These are phyloP conservation scores for Drosophila melanica DNA, from an alignment of 1,140 invertebrate genomes.

Conservation along the genomic window DNA sequence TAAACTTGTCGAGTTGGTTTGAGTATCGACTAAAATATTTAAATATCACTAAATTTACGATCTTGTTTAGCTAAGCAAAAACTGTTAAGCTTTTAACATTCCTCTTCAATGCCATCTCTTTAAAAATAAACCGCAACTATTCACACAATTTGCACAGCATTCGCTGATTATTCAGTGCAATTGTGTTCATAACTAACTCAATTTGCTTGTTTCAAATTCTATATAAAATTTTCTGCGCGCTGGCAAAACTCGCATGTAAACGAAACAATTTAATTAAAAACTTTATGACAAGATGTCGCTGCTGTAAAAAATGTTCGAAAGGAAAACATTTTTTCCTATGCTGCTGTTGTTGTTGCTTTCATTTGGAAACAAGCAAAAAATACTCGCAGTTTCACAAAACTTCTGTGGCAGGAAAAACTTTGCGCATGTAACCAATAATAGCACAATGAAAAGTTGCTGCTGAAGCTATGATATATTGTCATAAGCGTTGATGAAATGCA, in stretches of 20 bases:
- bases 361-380: conserved; percentile 55
- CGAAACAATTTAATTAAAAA: conserved; percentile 80
- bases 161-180: not conserved
- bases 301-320: conserved; percentile 22
- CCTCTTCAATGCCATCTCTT: no score
- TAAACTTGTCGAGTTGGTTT: not conserved
- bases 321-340: conserved; percentile 37
- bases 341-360: conserved; percentile 11
- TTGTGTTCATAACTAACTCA: conserved; percentile 29
- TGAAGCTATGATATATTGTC: conserved; percentile 71
- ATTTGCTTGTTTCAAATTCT: conserved; percentile 33
- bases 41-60: not conserved
- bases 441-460: not conserved
- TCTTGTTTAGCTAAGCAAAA: not conserved
- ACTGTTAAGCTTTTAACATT: not conserved
- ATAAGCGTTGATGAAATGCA: conserved; percentile 78
- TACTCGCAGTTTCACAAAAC: conserved; percentile 56
- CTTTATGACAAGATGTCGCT: conserved; percentile 77
- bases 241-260: conserved; percentile 64
- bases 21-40: not conserved
- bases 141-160: not conserved
- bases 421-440: no score
- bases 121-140: no score
- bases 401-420: conserved; percentile 58
- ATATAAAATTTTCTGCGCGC: not conserved